Base-by-base conservation (phyloP, 2,113 vertebrate genomes). In the Psilopogon haemacephalus region DNA sequence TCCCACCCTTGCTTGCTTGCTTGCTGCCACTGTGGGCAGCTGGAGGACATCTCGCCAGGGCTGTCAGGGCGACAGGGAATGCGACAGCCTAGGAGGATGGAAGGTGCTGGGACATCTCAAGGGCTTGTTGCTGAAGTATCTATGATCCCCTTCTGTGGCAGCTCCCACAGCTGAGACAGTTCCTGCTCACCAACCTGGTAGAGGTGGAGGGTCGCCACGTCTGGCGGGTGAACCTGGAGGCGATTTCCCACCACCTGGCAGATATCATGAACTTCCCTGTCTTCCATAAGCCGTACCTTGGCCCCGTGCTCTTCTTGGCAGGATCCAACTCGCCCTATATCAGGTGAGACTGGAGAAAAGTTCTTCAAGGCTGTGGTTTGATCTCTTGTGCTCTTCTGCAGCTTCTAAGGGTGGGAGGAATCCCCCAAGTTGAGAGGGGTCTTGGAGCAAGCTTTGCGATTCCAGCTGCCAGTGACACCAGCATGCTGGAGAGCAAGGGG, bases 191-290 rank as follows among this genome's bases (percentile, higher is more conserved):
- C 50, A 99, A 99, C 95, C 97, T 99, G 93, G 97, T 99, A 86
- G 98, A 99, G 94, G 78, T 96, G 21, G 97, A 98, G 2, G 98
- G 98, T 19, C 97, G 70, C 32, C 98, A 98, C 0, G 3, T 85
- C 59, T 99, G 99, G 99, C 98, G 98, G 52, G 96, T 99, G 72
- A 99, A 99, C 96, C 78, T 99, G 96, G 98, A 99, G 9, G 98
- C 98, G 28, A 97, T 99, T 93, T 97, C 97, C 7, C 97, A 91
- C 21, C 98, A 99, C 38, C 55, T 99, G 32, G 90, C 97, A 13
- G 95, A 98, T 80, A 94, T 99, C 64, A 86, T 98, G 97, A 96
- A 96, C 89, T 99, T 99, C 93, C 99, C 99, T 2, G 18, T 46
- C 15, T 98, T 97, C 86, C 89, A 97, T 69, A 93, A 91, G 5